A percentile compares a stretch with the other conserved stretches of the same genome.
These are phyloP conservation scores for Tyto alba DNA, from an alignment of 2,113 vertebrate species.

Conservation along the genomic window DNA sequence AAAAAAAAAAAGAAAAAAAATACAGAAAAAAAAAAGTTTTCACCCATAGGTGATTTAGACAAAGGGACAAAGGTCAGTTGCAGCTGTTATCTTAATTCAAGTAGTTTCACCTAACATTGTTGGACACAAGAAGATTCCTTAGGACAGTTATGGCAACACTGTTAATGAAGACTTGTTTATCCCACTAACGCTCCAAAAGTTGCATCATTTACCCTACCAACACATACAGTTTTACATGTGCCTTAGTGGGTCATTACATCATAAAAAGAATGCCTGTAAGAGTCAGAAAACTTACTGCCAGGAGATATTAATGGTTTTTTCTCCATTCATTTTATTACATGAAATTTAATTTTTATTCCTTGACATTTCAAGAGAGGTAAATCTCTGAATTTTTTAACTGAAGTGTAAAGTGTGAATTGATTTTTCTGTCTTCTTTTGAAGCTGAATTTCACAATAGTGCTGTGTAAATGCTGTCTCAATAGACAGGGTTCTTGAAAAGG, in stretches of 20 bases:
- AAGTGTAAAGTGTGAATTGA: neutral
- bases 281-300: neutral
- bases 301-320: neutral
- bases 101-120: neutral
- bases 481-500: neutral
- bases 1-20: fast-evolving
- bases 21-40: neutral
- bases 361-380: neutral
- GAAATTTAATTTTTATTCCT: neutral
- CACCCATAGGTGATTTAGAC: fast-evolving
- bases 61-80: neutral
- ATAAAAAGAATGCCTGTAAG: neutral
- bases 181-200: neutral
- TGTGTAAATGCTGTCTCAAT: neutral
- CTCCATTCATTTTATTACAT: neutral
- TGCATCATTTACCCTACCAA: neutral
- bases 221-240: neutral
- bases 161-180: neutral
- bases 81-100: neutral
- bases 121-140: neutral
- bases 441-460: neutral
- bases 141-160: neutral
- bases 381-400: neutral
- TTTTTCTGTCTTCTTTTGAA: conserved; percentile 4
- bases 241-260: neutral